phyloP scores from a whole-genome alignment of 2,113 vertebrate genomes.

The Gallinago paraguaiae region DNA sequence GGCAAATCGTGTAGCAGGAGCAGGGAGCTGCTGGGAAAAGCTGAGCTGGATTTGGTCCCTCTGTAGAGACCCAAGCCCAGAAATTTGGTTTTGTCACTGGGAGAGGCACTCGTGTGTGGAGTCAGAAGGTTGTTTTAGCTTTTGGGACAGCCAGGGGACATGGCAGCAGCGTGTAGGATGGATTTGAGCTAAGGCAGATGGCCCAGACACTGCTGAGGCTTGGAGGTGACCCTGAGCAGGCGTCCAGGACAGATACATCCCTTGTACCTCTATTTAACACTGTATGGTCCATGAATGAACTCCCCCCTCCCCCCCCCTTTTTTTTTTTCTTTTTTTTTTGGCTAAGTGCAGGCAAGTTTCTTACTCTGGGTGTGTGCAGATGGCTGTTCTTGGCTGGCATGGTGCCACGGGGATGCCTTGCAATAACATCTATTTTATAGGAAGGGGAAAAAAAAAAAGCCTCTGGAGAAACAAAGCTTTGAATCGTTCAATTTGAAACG shows the following conservation, averaged over 20 bases:
- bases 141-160: not conserved
- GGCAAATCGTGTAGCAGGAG: not conserved
- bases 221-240: not conserved
- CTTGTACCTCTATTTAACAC: not conserved
- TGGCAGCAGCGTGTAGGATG: rapidly evolving
- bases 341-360: slow-evolving; percentile 1
- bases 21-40: not conserved
- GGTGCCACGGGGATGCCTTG: slow-evolving; percentile 28
- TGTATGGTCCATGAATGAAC: not conserved
- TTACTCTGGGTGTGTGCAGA: slow-evolving; percentile 29
- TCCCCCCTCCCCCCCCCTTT: rapidly evolving
- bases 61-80: not conserved
- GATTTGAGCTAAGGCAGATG: not conserved
- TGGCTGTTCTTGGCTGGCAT: slow-evolving; percentile 22
- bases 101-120: rapidly evolving
- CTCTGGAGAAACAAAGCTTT: slow-evolving; percentile 40
- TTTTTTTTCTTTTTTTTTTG: not conserved
- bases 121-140: not conserved
- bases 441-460: slow-evolving; percentile 30
- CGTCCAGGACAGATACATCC: rapidly evolving
- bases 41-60: not conserved
- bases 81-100: not conserved
- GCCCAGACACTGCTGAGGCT: not conserved
- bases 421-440: slow-evolving; percentile 32
- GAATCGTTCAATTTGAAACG: not conserved